Percentiles rank a stretch among this genome's conserved stretches.
These are phyloP conservation scores for Lasioglossum vierecki DNA, from an alignment of 2,888 invertebrate species.

Conservation along the genomic window DNA sequence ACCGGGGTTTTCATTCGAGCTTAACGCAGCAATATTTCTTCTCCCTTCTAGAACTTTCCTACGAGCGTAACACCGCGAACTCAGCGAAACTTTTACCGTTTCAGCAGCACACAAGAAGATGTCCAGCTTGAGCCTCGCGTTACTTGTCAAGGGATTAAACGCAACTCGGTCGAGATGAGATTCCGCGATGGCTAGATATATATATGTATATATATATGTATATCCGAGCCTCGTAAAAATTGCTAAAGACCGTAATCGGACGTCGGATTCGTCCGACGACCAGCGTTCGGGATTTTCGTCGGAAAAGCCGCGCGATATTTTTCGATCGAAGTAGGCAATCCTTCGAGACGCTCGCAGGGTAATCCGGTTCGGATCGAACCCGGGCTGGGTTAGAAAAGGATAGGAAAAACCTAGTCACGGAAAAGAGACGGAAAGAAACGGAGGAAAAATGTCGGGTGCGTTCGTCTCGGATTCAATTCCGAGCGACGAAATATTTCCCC, in stretches of 20 bases:
- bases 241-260: slow-evolving; percentile 15
- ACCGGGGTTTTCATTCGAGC: not conserved
- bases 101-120: not conserved
- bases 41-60: not conserved
- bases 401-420: not conserved
- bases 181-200: not conserved
- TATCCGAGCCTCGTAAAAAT: slow-evolving; percentile 8
- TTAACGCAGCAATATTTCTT: not conserved
- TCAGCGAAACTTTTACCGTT: not conserved
- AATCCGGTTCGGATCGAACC: slow-evolving; percentile 7
- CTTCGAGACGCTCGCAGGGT: not conserved
- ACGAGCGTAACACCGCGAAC: not conserved
- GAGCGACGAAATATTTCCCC: not conserved
- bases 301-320: slow-evolving; percentile 1
- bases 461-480: slow-evolving; percentile 1
- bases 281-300: not conserved
- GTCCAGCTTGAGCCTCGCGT: not conserved
- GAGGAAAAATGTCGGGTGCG: not conserved
- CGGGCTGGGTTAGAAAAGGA: not conserved
- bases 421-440: not conserved
- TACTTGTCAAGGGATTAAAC: not conserved
- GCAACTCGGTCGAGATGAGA: not conserved
- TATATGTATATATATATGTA: not conserved
- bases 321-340: not conserved
- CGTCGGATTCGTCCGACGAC: not conserved